These are phyloP conservation scores for Watersipora subatra DNA, from an alignment of 1,140 invertebrate genomes.

Conservation along the genomic window DNA sequence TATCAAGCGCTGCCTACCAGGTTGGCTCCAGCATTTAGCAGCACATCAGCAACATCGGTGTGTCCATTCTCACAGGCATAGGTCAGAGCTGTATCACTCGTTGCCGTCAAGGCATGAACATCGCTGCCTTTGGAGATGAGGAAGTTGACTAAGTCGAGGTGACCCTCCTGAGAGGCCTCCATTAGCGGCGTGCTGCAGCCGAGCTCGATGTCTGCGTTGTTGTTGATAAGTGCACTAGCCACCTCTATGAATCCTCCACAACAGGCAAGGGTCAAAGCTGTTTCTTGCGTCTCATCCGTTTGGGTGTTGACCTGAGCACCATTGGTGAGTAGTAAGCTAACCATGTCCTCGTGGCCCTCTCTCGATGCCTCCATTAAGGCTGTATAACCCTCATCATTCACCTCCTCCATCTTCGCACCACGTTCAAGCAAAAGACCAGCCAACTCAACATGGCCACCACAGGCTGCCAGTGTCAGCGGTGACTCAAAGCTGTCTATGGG, in stretches of 20 bases:
- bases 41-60: conserved; percentile 35
- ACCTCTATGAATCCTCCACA: conserved; percentile 94
- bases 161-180: conserved; percentile 95
- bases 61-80: conserved; percentile 44
- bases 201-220: conserved; percentile 84
- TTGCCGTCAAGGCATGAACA: conserved; percentile 82
- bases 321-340: conserved; percentile 77
- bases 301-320: conserved; percentile 73
- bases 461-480: conserved; percentile 89
- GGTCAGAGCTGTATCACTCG: conserved; percentile 44
- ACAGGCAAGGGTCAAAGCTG: conserved; percentile 86
- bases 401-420: conserved; percentile 96
- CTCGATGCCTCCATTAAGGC: conserved; percentile 87
- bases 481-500: conserved; percentile 98
- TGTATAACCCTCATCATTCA: conserved; percentile 98
- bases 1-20: no score
- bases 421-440: conserved; percentile 80
- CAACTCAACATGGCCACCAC: conserved; percentile 92
- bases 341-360: conserved; percentile 97
- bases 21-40: conserved; percentile 38
- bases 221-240: conserved; percentile 88
- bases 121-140: conserved; percentile 52
- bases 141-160: conserved; percentile 69
- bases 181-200: conserved; percentile 93
- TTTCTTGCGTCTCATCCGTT: conserved; percentile 94